These are phyloP conservation scores for Coreoperca whiteheadi DNA, from an alignment of 2,113 vertebrate genomes.

Conservation along the genomic window DNA sequence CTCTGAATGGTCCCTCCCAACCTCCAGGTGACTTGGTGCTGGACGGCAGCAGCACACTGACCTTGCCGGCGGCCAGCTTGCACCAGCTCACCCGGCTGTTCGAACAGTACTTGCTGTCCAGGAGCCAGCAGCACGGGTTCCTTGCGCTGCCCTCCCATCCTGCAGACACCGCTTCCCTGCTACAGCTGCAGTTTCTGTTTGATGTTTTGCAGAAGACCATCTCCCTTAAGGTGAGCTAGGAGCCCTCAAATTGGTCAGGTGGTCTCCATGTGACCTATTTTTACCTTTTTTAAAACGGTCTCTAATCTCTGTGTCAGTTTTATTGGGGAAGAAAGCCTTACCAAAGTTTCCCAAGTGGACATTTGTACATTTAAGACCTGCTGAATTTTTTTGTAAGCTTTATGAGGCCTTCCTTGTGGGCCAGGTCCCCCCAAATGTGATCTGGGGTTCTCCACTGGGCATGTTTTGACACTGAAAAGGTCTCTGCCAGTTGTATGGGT, in stretches of 20 bases:
- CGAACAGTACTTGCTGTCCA: conserved; percentile 90
- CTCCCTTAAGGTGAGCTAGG: conserved; percentile 89
- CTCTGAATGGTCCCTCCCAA: not conserved
- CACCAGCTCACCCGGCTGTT: conserved; percentile 92
- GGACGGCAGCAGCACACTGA: conserved; percentile 92
- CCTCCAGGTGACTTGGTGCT: conserved; percentile 90
- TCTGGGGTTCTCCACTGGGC: too few species aligned
- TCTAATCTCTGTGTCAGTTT: too few species aligned
- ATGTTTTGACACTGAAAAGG: not conserved
- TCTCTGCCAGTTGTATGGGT: not conserved
- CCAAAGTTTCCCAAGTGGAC: too few species aligned
- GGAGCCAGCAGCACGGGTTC: conserved; percentile 92
- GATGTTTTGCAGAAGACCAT: conserved; percentile 95
- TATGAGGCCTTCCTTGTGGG: too few species aligned
- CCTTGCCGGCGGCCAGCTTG: conserved; percentile 86
- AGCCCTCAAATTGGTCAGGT: not conserved
- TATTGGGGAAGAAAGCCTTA: too few species aligned
- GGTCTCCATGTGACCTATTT: too few species aligned
- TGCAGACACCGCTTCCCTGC: conserved; percentile 88
- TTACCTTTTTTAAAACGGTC: too few species aligned
- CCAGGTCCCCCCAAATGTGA: not conserved
- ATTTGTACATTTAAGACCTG: too few species aligned
- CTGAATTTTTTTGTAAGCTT: too few species aligned
- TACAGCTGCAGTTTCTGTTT: conserved; percentile 95
- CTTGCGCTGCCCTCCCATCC: conserved; percentile 95